Evolutionary conservation across 2,888 invertebrate species (phyloP).

Genomic region (Phyllotreta striolata): DNA sequence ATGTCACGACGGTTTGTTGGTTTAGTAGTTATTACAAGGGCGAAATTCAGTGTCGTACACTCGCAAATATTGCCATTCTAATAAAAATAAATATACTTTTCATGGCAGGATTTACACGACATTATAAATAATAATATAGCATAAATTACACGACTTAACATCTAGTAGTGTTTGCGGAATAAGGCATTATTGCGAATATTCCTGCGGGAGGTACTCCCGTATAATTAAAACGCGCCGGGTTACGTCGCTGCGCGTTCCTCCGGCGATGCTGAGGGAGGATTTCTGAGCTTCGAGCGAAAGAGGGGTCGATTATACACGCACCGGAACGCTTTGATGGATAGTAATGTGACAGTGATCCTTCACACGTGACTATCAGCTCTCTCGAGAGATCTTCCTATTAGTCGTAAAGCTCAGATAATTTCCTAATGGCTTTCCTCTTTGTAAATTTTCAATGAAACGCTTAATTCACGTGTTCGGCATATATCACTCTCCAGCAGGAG

Average conservation of each 20-base stretch:
- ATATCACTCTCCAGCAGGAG: background rate
- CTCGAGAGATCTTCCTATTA: conserved; percentile 54
- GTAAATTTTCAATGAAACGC: conserved; percentile 41
- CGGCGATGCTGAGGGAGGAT: conserved; percentile 5
- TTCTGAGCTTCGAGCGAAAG: conserved; percentile 5
- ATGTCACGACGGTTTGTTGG: conserved; percentile 20
- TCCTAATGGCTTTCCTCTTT: conserved; percentile 44
- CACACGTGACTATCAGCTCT: conserved; percentile 57
- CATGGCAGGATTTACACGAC: too few species aligned
- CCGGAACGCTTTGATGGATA: conserved; percentile 53
- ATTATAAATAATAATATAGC: too few species aligned
- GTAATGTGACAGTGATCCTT: conserved; percentile 57
- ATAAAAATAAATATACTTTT: too few species aligned
- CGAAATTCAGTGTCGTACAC: conserved; percentile 7
- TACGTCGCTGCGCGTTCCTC: background rate
- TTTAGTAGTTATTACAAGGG: conserved; percentile 9
- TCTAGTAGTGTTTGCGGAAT: too few species aligned
- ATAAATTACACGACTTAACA: too few species aligned
- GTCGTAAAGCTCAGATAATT: conserved; percentile 55
- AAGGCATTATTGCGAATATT: too few species aligned
- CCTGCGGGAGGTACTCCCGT: too few species aligned
- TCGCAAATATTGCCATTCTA: background rate
- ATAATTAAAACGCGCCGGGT: background rate
- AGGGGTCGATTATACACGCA: conserved; percentile 32
- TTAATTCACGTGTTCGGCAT: conserved; percentile 29